Evolutionary conservation across 2,888 invertebrate species (phyloP).

Genomic region (Drosophila neutralis): DNA sequence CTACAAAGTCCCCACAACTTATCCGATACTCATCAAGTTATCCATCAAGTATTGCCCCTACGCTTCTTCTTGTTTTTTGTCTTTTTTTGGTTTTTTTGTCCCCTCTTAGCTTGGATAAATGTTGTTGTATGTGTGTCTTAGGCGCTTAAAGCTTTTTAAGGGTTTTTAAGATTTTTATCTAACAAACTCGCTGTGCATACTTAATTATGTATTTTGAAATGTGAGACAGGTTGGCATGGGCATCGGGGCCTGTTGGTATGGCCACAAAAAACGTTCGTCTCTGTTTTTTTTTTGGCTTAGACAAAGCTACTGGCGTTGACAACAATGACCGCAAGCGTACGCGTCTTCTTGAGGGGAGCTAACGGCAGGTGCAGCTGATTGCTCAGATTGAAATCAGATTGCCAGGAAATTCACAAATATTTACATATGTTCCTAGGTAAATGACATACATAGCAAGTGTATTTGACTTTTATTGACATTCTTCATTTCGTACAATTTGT

Average conservation of each 20-base stretch:
- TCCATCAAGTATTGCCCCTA: constrained; percentile 72
- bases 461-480: neutral
- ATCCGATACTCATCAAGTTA: constrained; percentile 71
- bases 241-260: constrained; percentile 24
- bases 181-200: constrained; percentile 81
- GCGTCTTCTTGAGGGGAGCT: constrained; percentile 26
- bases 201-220: constrained; percentile 80
- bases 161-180: constrained; percentile 80
- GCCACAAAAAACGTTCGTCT: constrained; percentile 36
- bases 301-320: constrained; percentile 77
- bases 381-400: constrained; percentile 25
- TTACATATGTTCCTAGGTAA: neutral
- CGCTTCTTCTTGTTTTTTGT: constrained; percentile 19
- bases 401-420: constrained; percentile 20
- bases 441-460: constrained; percentile 3
- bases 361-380: constrained; percentile 26
- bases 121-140: constrained; percentile 51
- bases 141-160: constrained; percentile 80
- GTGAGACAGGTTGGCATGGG: constrained; percentile 77
- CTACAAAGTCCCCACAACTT: constrained; percentile 60
- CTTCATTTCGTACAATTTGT: neutral
- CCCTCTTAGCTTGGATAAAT: constrained; percentile 24
- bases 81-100: constrained; percentile 14
- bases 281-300: constrained; percentile 23
- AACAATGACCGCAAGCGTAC: constrained; percentile 52